Conservation (phyloP, 2,797 vertebrate genomes). For the Avahi laniger region DNA sequence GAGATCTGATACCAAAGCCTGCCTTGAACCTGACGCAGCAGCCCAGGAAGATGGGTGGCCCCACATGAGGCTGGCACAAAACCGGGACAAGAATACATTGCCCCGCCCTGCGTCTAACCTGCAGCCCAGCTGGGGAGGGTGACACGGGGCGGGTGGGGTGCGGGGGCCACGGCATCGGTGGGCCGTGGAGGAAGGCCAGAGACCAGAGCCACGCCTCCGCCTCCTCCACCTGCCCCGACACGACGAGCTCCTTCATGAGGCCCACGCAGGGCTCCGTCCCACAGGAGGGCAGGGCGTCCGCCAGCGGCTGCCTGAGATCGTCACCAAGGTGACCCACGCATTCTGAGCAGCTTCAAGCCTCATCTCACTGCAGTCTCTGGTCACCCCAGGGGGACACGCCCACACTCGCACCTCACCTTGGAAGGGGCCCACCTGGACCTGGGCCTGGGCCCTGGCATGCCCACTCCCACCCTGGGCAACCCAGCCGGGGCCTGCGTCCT, state of each 20-base stretch:
- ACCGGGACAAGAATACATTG: background rate
- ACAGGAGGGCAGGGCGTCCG: constrained; percentile 90
- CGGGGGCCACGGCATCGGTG: constrained; percentile 82
- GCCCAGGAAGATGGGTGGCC: background rate
- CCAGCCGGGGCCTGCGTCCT: background rate
- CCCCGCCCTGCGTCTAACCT: rapidly evolving
- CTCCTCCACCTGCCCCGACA: constrained; percentile 85
- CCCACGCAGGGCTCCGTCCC: constrained; percentile 89
- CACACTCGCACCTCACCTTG: background rate
- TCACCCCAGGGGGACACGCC: background rate
- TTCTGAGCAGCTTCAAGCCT: rapidly evolving
- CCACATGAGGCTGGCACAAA: background rate
- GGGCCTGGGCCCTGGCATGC: background rate
- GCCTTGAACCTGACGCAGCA: no score
- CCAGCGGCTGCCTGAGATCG: constrained; percentile 87
- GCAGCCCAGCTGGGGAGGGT: rapidly evolving
- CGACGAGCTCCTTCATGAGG: constrained; percentile 87
- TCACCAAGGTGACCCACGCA: rapidly evolving
- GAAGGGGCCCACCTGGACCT: background rate
- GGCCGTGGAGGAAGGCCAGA: constrained; percentile 87
- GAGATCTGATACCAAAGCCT: background rate
- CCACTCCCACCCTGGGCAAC: rapidly evolving
- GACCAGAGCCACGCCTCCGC: constrained; percentile 87
- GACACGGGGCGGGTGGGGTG: rapidly evolving
- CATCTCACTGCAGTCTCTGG: rapidly evolving